These are phyloP conservation scores for Chloromyia formosa DNA, from an alignment of 2,888 invertebrate species.

Conservation along the genomic window DNA sequence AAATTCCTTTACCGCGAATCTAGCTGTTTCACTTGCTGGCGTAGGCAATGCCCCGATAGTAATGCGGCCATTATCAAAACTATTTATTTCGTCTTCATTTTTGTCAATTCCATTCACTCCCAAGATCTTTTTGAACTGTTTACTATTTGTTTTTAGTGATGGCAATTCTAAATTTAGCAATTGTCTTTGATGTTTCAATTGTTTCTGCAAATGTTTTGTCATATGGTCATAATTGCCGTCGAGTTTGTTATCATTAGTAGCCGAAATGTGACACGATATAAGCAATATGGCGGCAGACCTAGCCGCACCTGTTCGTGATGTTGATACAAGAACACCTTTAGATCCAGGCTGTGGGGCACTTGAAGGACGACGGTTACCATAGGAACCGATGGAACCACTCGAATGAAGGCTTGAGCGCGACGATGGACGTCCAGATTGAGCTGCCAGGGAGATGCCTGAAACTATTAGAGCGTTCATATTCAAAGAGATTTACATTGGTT, in stretches of 20 bases:
- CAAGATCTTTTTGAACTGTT: constrained; percentile 61
- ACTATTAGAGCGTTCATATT: constrained; percentile 49
- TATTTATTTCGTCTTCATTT: constrained; percentile 59
- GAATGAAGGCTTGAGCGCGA: constrained; percentile 71
- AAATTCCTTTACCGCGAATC: constrained; percentile 62
- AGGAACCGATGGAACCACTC: constrained; percentile 66
- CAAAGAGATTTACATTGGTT: not conserved
- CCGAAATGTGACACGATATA: constrained; percentile 86
- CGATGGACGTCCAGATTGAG: constrained; percentile 71
- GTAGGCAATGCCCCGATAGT: constrained; percentile 65
- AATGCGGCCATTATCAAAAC: constrained; percentile 61
- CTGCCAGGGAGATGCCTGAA: constrained; percentile 69
- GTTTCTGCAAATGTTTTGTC: constrained; percentile 64
- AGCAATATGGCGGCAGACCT: constrained; percentile 94
- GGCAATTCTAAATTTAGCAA: constrained; percentile 64
- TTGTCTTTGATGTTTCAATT: constrained; percentile 64
- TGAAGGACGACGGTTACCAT: constrained; percentile 65
- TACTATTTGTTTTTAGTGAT: constrained; percentile 62
- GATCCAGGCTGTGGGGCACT: constrained; percentile 68
- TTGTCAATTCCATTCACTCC: constrained; percentile 62
- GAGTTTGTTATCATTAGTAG: constrained; percentile 67
- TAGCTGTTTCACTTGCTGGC: constrained; percentile 64
- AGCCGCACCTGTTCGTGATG: constrained; percentile 92
- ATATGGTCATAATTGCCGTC: constrained; percentile 54
- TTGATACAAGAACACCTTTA: constrained; percentile 77